phyloP scores from a whole-genome alignment of 2,888 invertebrate genomes.

The Dryococelus australis region DNA sequence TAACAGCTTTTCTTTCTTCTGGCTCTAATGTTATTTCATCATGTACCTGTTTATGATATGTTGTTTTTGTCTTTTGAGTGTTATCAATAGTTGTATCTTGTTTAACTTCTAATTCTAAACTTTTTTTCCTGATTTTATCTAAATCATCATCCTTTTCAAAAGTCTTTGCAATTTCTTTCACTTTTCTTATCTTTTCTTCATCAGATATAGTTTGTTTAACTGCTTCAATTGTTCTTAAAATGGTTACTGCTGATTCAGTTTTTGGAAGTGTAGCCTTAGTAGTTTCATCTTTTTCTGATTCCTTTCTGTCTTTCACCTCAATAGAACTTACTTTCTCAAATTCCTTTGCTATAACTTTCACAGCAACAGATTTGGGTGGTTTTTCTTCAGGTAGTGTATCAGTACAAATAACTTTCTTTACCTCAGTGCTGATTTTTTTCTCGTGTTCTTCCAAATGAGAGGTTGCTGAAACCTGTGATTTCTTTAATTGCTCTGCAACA shows the following conservation, averaged over 20 bases:
- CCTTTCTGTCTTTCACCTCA: not conserved
- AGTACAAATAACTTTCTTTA: constrained; percentile 32
- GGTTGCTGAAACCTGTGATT: constrained; percentile 49
- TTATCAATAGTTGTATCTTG: constrained; percentile 25
- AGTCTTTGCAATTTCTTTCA: constrained; percentile 35
- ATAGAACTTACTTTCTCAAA: constrained; percentile 30
- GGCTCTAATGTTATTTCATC: not conserved
- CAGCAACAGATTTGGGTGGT: constrained; percentile 24
- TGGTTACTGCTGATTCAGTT: not conserved
- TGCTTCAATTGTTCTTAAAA: constrained; percentile 16
- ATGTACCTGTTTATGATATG: not conserved
- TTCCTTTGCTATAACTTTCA: constrained; percentile 38
- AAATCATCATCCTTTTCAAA: constrained; percentile 34
- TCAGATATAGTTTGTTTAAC: not conserved
- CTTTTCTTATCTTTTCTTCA: constrained; percentile 9
- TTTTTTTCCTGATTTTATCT: not conserved
- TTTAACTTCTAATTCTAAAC: constrained; percentile 31
- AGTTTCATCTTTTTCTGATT: not conserved
- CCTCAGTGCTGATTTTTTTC: constrained; percentile 29
- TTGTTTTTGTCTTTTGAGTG: constrained; percentile 18
- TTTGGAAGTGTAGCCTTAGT: not conserved
- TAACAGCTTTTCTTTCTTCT: constrained; percentile 31
- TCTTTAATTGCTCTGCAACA: constrained; percentile 51
- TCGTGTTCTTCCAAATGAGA: constrained; percentile 28
- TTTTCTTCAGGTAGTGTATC: not conserved